These are phyloP conservation scores for Larimichthys polyactis DNA, from an alignment of 2,113 vertebrate species.

Conservation along the genomic window DNA sequence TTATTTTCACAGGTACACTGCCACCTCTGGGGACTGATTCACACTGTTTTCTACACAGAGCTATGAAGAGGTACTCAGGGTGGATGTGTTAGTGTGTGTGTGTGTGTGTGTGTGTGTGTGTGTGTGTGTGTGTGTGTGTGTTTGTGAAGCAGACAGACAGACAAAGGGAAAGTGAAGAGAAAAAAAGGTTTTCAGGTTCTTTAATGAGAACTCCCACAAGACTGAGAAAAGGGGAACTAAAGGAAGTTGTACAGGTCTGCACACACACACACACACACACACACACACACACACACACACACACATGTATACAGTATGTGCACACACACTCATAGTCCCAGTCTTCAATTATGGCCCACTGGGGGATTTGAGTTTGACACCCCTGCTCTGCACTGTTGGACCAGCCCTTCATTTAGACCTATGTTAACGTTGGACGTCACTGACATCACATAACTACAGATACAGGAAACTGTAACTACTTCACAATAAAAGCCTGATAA, in stretches of 20 bases:
- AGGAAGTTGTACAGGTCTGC: background rate
- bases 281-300: too few relatives aligned
- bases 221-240: slow-evolving; percentile 16
- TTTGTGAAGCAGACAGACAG: background rate
- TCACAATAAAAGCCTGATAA: background rate
- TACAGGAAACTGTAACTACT: background rate
- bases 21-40: background rate
- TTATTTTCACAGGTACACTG: background rate
- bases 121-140: background rate
- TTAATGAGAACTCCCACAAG: slow-evolving; percentile 28
- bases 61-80: background rate
- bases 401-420: background rate
- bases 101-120: background rate
- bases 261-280: background rate
- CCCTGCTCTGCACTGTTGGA: too few relatives aligned
- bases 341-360: too few relatives aligned
- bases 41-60: background rate
- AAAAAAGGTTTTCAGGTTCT: slow-evolving; percentile 7
- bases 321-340: background rate
- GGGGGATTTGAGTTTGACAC: too few relatives aligned
- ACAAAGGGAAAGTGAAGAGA: background rate
- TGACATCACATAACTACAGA: background rate
- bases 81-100: slow-evolving; percentile 1
- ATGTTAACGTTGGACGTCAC: background rate
- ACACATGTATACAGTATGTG: background rate